These are phyloP conservation scores for Galagoides demidoff DNA, from an alignment of 2,797 vertebrate genomes.

Conservation along the genomic window DNA sequence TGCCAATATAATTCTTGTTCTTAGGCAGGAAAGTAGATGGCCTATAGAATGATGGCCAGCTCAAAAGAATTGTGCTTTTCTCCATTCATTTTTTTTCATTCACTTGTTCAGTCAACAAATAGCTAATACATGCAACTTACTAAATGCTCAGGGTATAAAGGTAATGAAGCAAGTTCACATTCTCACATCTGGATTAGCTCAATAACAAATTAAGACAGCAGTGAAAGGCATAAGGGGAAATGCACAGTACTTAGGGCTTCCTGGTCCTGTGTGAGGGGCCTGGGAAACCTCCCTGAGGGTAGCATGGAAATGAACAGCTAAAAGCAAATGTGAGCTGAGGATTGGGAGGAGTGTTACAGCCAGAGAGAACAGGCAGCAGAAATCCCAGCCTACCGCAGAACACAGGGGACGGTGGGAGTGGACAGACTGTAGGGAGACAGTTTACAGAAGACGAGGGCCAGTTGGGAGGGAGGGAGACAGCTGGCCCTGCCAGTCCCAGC, in stretches of 20 bases:
- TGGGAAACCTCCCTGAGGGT: not conserved
- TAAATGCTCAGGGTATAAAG: not conserved
- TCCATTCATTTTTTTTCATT: not conserved
- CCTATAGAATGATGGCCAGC: not conserved
- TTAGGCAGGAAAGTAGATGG: not conserved
- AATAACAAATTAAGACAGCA: not conserved
- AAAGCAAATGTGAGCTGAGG: not conserved
- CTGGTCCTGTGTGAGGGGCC: not conserved
- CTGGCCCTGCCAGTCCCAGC: not conserved
- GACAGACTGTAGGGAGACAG: not conserved
- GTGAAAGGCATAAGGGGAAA: not conserved
- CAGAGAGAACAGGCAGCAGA: not conserved
- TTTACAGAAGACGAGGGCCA: not conserved
- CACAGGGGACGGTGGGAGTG: not conserved
- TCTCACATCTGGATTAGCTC: not conserved
- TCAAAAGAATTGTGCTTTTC: not conserved
- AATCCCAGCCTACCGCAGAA: not conserved
- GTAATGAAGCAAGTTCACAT: not conserved
- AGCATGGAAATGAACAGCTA: not conserved
- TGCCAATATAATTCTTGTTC: not conserved
- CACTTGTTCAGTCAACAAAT: not conserved
- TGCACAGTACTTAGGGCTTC: fast-evolving
- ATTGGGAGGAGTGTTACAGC: fast-evolving
- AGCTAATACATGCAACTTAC: not conserved
- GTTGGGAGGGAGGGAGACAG: not conserved